A percentile compares a stretch with the other conserved stretches of the same genome.
Evolutionary conservation across 2,797 vertebrate species (phyloP).

Genomic region (Hyperoplus lanceolatus): DNA sequence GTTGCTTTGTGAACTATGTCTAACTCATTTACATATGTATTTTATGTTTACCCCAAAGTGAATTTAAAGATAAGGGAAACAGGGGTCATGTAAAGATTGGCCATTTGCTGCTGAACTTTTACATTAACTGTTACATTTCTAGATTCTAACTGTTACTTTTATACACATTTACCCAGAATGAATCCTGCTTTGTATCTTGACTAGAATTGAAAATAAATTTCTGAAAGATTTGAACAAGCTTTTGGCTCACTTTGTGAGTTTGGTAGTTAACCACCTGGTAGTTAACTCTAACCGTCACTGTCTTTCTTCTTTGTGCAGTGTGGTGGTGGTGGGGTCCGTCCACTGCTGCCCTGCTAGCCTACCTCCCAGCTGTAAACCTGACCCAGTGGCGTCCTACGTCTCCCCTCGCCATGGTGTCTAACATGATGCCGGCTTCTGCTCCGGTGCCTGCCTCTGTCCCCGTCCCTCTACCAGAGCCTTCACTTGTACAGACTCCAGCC

Average conservation of each 20-base stretch:
- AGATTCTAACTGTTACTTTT: background rate
- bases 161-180: background rate
- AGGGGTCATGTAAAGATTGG: background rate
- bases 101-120: background rate
- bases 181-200: background rate
- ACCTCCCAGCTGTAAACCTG: slow-evolving; percentile 87
- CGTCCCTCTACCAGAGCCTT: slow-evolving; percentile 69
- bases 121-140: background rate
- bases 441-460: slow-evolving; percentile 56
- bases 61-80: background rate
- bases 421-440: slow-evolving; percentile 59
- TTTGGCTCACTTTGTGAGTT: background rate
- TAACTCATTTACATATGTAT: background rate
- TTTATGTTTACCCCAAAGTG: background rate
- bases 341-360: slow-evolving; percentile 79
- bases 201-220: background rate
- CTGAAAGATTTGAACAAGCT: background rate
- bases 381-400: slow-evolving; percentile 77
- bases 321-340: slow-evolving; percentile 88
- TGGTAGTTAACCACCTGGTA: background rate
- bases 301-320: slow-evolving; percentile 58
- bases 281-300: background rate
- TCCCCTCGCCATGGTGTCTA: slow-evolving; percentile 59
- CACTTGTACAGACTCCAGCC: slow-evolving; percentile 51
- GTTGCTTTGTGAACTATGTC: background rate